Conservation (phyloP, 2,113 vertebrate species). For the Phalacrocorax pelagicus region DNA sequence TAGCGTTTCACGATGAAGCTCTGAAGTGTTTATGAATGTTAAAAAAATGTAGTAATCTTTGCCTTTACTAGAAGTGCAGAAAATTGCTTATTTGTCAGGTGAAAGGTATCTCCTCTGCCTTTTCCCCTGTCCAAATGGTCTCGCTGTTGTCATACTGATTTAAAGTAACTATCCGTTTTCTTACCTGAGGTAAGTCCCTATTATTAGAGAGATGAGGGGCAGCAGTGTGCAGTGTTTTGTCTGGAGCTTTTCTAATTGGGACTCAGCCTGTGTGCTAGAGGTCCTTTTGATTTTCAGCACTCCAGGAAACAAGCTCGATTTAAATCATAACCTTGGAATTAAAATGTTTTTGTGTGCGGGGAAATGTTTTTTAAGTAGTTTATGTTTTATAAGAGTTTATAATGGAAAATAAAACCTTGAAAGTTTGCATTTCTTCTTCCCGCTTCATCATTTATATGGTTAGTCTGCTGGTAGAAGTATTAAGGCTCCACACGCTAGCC, state of each 20-base stretch:
- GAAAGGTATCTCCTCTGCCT: neutral
- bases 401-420: neutral
- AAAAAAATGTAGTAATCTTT: neutral
- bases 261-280: neutral
- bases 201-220: neutral
- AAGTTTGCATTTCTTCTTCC: neutral
- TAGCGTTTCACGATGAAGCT: neutral
- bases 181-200: neutral
- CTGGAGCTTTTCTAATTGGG: neutral
- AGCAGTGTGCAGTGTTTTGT: neutral
- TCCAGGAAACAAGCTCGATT: neutral
- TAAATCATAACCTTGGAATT: neutral
- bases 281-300: conserved; percentile 11
- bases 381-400: neutral
- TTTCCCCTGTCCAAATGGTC: neutral
- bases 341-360: neutral
- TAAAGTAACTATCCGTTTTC: neutral
- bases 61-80: neutral
- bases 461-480: neutral
- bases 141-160: neutral
- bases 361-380: neutral
- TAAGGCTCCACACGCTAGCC: neutral
- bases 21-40: neutral
- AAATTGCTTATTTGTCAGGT: neutral
- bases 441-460: neutral